Conservation (phyloP, 2,797 vertebrate species). For the Pyrrhura leucotis region DNA sequence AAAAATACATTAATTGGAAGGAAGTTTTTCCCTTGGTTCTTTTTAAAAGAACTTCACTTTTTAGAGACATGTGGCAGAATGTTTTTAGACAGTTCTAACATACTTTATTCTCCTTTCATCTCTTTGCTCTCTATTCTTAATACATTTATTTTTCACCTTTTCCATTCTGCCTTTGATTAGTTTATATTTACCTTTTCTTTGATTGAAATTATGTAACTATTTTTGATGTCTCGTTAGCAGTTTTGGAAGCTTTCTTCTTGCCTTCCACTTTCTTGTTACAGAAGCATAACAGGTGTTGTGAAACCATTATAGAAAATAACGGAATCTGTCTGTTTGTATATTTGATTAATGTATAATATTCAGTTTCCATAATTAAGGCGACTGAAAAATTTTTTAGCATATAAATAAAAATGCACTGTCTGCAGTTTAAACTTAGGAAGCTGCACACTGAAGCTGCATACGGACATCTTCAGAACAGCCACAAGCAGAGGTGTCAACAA, state of each 20-base stretch:
- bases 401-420: constrained; percentile 2
- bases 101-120: neutral
- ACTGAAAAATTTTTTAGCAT: constrained; percentile 33
- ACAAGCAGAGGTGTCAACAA: constrained; percentile 56
- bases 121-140: neutral
- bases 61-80: neutral
- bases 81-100: neutral
- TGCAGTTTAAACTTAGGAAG: constrained; percentile 36
- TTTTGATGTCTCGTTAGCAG: constrained; percentile 36
- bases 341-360: constrained; percentile 23
- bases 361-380: constrained; percentile 55
- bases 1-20: neutral
- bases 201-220: constrained; percentile 13
- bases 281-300: constrained; percentile 16
- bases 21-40: neutral
- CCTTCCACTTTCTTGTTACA: constrained; percentile 53
- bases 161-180: neutral
- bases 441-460: neutral
- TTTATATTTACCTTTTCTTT: neutral
- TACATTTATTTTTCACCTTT: neutral
- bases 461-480: constrained; percentile 61
- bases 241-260: constrained; percentile 31
- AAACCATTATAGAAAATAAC: constrained; percentile 36
- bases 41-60: neutral
- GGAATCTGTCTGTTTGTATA: neutral